phyloP scores from a whole-genome alignment of 2,797 vertebrate species.

The Lepilemur septentrionalis region DNA sequence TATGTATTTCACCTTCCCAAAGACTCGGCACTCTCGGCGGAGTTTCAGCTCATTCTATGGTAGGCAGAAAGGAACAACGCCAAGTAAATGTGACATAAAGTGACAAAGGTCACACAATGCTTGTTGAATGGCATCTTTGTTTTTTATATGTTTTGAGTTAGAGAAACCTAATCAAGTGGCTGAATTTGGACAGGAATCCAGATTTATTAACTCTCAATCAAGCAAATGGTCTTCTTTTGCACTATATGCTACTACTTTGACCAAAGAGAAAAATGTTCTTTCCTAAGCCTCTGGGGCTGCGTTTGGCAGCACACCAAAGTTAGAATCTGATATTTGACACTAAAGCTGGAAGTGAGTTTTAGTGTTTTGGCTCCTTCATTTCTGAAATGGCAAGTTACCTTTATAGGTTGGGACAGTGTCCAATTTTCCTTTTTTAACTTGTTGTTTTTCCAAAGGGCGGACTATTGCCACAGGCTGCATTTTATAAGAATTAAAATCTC shows the following conservation, averaged over 20 bases:
- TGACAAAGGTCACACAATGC: not conserved
- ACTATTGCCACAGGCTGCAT: conserved; percentile 81
- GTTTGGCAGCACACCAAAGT: not conserved
- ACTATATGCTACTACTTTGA: not conserved
- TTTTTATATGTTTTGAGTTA: not conserved
- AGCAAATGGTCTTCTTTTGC: not conserved
- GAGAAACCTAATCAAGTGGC: not conserved
- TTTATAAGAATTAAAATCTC: conserved; percentile 85
- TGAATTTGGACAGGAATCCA: not conserved
- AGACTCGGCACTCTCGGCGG: not conserved
- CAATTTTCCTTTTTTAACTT: conserved; percentile 81
- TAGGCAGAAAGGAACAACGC: not conserved
- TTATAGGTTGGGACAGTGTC: conserved; percentile 90
- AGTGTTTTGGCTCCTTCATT: not conserved
- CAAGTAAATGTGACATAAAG: not conserved
- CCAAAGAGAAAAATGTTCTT: not conserved
- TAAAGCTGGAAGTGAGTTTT: not conserved
- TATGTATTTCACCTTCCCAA: conserved; percentile 16
- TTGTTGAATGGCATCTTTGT: not conserved
- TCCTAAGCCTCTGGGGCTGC: not conserved
- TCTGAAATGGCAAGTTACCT: conserved; percentile 84
- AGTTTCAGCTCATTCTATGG: not conserved
- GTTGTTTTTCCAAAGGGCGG: conserved; percentile 83
- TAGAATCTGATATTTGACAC: not conserved
- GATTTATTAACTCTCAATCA: not conserved